phyloP scores from a whole-genome alignment of 37 sponge, comb jelly and placozoan genomes.

The Oscarella lobularis region DNA sequence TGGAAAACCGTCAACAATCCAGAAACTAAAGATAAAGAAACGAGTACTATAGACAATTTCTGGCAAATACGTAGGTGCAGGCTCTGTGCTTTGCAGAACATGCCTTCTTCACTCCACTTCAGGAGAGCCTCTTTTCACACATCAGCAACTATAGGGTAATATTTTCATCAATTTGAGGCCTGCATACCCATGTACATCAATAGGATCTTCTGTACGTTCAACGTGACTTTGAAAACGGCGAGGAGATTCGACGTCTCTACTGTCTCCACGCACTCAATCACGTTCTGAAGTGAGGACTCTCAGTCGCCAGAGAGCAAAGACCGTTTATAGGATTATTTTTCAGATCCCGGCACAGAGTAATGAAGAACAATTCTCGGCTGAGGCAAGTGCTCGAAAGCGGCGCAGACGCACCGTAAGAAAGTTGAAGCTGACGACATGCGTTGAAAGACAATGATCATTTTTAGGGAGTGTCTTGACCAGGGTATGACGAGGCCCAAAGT shows the following conservation, averaged over 20 bases:
- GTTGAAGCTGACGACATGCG: neutral
- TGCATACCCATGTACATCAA: too few relatives aligned
- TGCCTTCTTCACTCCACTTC: too few relatives aligned
- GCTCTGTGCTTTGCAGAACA: too few relatives aligned
- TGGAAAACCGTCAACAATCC: too few relatives aligned
- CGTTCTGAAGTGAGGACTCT: constrained; percentile 57
- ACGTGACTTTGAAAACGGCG: constrained; percentile 53
- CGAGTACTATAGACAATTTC: too few relatives aligned
- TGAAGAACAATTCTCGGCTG: constrained; percentile 85
- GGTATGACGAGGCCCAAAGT: constrained; percentile 92
- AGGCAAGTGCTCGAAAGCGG: too few relatives aligned
- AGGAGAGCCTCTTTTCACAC: too few relatives aligned
- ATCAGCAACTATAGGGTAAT: too few relatives aligned
- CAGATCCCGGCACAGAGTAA: constrained; percentile 55
- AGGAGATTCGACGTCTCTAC: constrained; percentile 49
- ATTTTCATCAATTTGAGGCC: too few relatives aligned
- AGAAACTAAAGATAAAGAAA: too few relatives aligned
- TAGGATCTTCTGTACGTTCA: constrained; percentile 64
- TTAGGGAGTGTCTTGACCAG: constrained; percentile 69
- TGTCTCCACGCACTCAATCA: constrained; percentile 82
- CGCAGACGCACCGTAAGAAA: constrained; percentile 5
- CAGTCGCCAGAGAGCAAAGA: neutral
- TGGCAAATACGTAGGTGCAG: too few relatives aligned
- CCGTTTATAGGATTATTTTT: neutral
- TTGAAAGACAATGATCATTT: neutral